Conservation (phyloP, 2,113 vertebrate species). For the Chloropsis cyanopogon region DNA sequence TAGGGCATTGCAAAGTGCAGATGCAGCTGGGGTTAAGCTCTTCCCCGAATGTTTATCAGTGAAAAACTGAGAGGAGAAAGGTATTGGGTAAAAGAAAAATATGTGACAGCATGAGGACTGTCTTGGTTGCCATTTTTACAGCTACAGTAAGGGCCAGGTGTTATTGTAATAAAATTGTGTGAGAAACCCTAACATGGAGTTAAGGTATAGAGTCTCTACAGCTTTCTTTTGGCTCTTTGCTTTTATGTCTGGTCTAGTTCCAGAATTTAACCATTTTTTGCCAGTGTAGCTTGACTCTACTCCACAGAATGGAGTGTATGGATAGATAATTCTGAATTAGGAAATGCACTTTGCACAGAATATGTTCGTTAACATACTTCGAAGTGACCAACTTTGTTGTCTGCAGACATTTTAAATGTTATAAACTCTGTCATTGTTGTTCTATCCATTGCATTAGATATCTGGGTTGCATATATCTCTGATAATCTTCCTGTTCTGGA, state of each 20-base stretch:
- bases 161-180: neutral
- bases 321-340: neutral
- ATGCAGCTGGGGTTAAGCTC: neutral
- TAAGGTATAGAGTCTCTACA: neutral
- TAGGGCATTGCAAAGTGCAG: neutral
- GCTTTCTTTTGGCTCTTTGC: neutral
- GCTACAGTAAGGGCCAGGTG: neutral
- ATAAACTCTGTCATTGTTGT: fast-evolving
- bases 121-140: neutral
- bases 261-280: neutral
- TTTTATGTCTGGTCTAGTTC: neutral
- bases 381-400: neutral
- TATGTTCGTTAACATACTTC: neutral
- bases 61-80: neutral
- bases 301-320: neutral
- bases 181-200: neutral
- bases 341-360: neutral
- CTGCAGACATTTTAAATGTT: neutral
- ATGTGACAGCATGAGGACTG: no score
- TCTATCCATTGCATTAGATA: neutral
- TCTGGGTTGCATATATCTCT: fast-evolving
- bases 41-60: neutral
- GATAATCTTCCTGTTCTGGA: neutral
- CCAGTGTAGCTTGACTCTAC: neutral
- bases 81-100: neutral